Conservation (phyloP, 1,140 invertebrate genomes). For the Galleria mellonella region DNA sequence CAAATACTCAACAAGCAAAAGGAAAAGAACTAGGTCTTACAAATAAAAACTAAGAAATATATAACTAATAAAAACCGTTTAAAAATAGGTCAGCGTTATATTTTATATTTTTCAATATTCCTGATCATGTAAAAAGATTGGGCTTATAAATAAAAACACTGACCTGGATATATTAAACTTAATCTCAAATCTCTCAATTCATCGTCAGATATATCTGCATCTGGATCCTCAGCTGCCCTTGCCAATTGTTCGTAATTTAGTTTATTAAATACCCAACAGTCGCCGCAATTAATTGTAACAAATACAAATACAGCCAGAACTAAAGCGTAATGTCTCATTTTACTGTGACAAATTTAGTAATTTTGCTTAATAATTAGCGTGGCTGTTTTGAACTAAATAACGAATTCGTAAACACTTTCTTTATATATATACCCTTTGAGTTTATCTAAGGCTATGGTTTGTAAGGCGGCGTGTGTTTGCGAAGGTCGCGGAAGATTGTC, state of each 20-base stretch:
- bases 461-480: background rate
- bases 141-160: background rate
- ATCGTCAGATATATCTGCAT: slow-evolving; percentile 15
- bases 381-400: slow-evolving; percentile 1
- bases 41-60: no score
- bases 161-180: slow-evolving; percentile 33
- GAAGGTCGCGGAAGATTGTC: background rate
- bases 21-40: no score
- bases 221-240: background rate
- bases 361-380: background rate
- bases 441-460: slow-evolving; percentile 1
- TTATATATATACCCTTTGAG: slow-evolving; percentile 4
- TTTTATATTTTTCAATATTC: no score
- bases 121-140: no score
- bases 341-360: background rate
- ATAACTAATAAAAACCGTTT: no score
- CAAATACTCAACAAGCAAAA: no score
- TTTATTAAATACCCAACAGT: slow-evolving; percentile 6
- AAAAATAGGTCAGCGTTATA: no score
- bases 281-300: background rate
- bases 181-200: slow-evolving; percentile 25
- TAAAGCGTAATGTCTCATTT: background rate
- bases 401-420: background rate
- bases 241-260: background rate
- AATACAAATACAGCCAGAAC: background rate